phyloP scores from a whole-genome alignment of 2,888 invertebrate species.

The Eupeodes latifasciatus region DNA sequence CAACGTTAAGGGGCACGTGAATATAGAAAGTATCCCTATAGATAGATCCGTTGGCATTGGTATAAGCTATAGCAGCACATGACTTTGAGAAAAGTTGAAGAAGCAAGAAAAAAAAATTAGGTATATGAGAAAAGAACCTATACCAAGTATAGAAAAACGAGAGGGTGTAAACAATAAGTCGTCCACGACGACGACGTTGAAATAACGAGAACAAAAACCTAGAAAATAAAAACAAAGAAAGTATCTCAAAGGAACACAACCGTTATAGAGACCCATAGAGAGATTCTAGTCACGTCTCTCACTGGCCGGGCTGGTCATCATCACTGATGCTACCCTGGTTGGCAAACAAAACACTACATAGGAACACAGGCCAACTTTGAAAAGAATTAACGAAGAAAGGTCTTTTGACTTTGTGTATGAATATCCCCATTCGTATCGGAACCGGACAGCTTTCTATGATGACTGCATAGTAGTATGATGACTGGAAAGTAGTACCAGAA shows the following conservation, averaged over 20 bases:
- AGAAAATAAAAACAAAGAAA: constrained; percentile 1
- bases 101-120: constrained; percentile 2
- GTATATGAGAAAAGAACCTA: not conserved
- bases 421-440: not conserved
- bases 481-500: not conserved
- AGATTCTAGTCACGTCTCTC: constrained; percentile 67
- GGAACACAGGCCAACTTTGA: constrained; percentile 14
- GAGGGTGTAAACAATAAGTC: constrained; percentile 28
- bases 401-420: constrained; percentile 27
- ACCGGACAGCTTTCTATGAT: not conserved
- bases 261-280: not conserved
- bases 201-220: not conserved
- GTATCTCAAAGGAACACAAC: constrained; percentile 20
- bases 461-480: fast-evolving
- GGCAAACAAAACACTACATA: constrained; percentile 51
- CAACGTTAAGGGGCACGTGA: constrained; percentile 25
- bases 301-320: constrained; percentile 34
- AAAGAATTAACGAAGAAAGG: constrained; percentile 26
- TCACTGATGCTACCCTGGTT: not conserved
- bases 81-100: constrained; percentile 47
- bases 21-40: not conserved
- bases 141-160: not conserved
- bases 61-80: constrained; percentile 25
- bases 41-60: not conserved
- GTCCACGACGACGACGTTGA: too few species aligned